Evolutionary conservation across 2,888 invertebrate genomes (phyloP), one percentile per base, ranked within the genome.

Genomic region (Teleogryllus oceanicus): DNA sequence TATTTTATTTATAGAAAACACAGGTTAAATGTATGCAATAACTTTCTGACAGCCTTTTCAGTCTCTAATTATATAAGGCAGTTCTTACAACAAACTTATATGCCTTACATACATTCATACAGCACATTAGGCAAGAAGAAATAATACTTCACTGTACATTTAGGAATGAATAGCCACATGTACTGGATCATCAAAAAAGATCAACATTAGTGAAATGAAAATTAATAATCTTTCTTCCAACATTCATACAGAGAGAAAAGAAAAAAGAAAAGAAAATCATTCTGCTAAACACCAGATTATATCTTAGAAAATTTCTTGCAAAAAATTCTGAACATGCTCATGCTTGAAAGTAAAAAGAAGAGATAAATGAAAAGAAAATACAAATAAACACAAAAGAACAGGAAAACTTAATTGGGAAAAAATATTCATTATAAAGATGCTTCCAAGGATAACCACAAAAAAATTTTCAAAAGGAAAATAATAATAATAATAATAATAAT

Each of bases 101-200:
- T 8, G n/a, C 62, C 13, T n/a, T 11, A 62, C 62, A 18, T 62
- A 37, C 37, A 1, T n/a, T 18, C 62, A 62, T 62, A n/a, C 62
- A 62, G 62, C n/a, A 62, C 62, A 62, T 62, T 13, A 62, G 62
- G 13, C 62, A 62, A 62, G 62, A 62, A 62, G n/a, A 62, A 62
- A 62, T 62, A 62, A 13, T 62, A 62, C n/a, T n/a, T 62, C n/a
- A 11, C 62, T 62, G 62, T 62, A 62, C 62, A 62, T 62, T 18
- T n/a, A 62, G 62, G 62, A 62, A 62, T 62, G 62, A 62, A n/a
- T 16, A 62, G n/a, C 62, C 62, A 62, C 62, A 62, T 62, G 62
- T 62, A 62, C 62, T 62, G 62, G 37, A 37, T 62, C 62, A 62
- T n/a, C 13, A 11, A 62, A 62, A 62, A 62, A n/a, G 62, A 13